Evolutionary conservation across 2,888 invertebrate species (phyloP), one percentile per base, ranked within the genome.

Genomic region (Amphipyra tragopoginis): DNA sequence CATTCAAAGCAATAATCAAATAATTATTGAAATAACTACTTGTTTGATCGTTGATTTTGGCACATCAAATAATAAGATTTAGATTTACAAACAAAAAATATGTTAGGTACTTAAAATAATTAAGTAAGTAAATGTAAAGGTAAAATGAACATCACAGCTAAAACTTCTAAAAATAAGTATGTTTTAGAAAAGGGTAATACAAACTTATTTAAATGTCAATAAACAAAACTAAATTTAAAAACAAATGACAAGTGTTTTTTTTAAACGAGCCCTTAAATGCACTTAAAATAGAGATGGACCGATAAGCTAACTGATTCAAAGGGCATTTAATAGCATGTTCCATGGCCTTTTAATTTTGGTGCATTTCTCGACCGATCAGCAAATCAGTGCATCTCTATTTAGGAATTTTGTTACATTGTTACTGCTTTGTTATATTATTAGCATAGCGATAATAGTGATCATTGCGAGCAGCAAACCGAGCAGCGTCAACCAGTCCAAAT

Each of bases 401-500:
- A 52, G 29, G 15, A 67, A 62, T 63, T n/a, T 57, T 43, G 56
- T 60, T 58, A 77, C 59, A 77, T 58, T 60, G 36, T 66, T 54
- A 61, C 10, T 29, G 5, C 29, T 70, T 69, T 62, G 77, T 90
- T 93, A 96, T 83, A 96, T 91, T 85, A 96, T 93, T 90, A 96
- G 95, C 91, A 96, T 96, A 85, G 96, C 96, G 90, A 97, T 95
- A 87, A 97, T 96, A 80, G 96, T 96, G 87, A 97, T 94, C 83
- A 97, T 95, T 86, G 97, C 97, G 90, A 97, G 95, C 88, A 97
- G 91, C 88, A 97, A 95, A 90, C 97, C 96, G 90, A 97, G 95
- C 90, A 97, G 94, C 86, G 97, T 96, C 93, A 97, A 95, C 92
- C 97, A 95, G 93, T 97, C 97, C 93, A 97, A 91, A 82, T 96